A percentile compares a stretch with the other conserved stretches of the same genome.
Evolutionary conservation across 2,113 vertebrate genomes (phyloP).

Genomic region (Mellivora capensis): DNA sequence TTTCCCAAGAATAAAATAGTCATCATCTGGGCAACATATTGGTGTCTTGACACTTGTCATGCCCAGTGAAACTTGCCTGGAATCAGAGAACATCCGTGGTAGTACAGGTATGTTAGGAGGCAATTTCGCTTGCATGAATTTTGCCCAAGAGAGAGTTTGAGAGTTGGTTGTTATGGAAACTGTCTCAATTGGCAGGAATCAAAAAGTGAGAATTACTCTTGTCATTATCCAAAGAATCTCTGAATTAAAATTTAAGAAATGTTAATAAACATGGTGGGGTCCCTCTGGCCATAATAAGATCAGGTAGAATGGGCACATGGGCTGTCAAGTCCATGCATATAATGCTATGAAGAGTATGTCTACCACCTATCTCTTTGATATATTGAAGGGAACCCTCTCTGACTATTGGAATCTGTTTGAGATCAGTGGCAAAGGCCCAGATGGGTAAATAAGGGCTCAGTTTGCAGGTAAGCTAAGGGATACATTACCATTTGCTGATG

Average conservation of each 20-base stretch:
- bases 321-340: background rate
- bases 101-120: background rate
- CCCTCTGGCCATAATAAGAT: background rate
- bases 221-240: background rate
- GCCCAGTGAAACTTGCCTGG: background rate
- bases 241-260: slow-evolving; percentile 16
- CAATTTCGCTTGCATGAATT: slow-evolving; percentile 8
- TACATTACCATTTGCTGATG: background rate
- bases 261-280: background rate
- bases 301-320: background rate
- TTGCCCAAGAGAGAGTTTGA: background rate
- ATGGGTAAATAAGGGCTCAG: background rate
- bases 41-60: background rate
- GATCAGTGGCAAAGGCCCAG: background rate
- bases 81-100: background rate
- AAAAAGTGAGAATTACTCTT: background rate
- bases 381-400: background rate
- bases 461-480: background rate
- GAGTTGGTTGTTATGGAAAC: slow-evolving; percentile 32
- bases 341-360: background rate
- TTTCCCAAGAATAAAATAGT: background rate
- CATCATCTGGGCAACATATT: background rate
- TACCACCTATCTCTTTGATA: background rate
- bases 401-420: background rate
- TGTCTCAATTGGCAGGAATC: background rate